Evolutionary conservation across 2,797 vertebrate genomes (phyloP).

Genomic region (Ptychadena robeensis): DNA sequence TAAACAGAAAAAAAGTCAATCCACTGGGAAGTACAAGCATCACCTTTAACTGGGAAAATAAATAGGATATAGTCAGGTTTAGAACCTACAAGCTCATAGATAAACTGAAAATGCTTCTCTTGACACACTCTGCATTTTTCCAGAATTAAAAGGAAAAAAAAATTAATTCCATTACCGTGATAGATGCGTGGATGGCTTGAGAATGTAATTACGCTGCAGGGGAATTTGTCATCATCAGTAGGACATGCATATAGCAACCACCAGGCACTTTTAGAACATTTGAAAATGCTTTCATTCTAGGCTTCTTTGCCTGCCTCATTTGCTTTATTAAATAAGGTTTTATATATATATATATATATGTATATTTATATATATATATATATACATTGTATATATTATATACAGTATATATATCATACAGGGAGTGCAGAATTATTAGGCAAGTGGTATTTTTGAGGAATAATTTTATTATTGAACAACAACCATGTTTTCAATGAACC

Average conservation of each 20-base stretch:
- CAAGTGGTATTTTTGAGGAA: no score
- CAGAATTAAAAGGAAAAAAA: conserved; percentile 53
- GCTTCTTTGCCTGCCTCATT: conserved; percentile 6
- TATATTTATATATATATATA: no score
- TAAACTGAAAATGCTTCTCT: conserved; percentile 45
- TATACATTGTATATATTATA: no score
- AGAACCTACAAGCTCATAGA: conserved; percentile 44
- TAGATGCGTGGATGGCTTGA: conserved; percentile 53
- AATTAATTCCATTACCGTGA: conserved; percentile 57
- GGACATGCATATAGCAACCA: conserved; percentile 56
- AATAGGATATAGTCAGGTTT: conserved; percentile 23
- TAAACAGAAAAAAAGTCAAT: not conserved
- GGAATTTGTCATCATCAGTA: conserved; percentile 60
- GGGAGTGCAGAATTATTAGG: no score
- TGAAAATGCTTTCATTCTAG: conserved; percentile 35
- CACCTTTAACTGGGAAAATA: conserved; percentile 22
- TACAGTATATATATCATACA: no score
- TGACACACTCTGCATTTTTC: conserved; percentile 51
- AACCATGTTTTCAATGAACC: no score
- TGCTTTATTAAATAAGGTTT: not conserved
- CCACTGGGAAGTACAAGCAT: not conserved
- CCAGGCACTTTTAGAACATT: conserved; percentile 40
- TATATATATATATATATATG: not conserved
- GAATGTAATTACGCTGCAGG: conserved; percentile 58
- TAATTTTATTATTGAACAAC: no score